Percentiles rank a stretch among this genome's conserved stretches.
Conservation (phyloP, 2,797 vertebrate genomes). For the Eulemur mongoz region DNA sequence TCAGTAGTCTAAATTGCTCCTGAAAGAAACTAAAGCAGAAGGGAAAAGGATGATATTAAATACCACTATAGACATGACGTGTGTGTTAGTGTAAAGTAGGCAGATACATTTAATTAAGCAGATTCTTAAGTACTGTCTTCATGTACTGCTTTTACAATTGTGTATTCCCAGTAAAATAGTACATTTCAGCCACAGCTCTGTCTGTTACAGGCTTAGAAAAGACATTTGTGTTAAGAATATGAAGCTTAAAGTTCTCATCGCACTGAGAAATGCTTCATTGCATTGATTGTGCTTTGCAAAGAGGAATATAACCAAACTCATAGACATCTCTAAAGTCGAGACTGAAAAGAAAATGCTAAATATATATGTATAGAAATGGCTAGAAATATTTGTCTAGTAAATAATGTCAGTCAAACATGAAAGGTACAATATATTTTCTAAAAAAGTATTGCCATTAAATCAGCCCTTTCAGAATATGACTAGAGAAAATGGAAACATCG, state of each 20-base stretch:
- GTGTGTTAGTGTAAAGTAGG: not conserved
- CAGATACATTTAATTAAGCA: not conserved
- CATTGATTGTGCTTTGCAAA: not conserved
- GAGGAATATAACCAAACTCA: not conserved
- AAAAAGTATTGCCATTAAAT: not conserved
- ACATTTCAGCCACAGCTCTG: not conserved
- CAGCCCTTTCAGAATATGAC: not conserved
- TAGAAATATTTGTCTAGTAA: constrained; percentile 12
- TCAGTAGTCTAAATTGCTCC: not conserved
- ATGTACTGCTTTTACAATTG: not conserved
- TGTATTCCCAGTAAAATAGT: not conserved
- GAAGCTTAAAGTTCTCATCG: not conserved
- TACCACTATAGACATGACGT: not conserved
- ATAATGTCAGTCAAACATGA: not conserved
- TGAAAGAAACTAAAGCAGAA: constrained; percentile 14
- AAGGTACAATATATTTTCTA: not conserved
- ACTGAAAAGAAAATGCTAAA: not conserved
- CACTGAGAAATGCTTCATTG: not conserved
- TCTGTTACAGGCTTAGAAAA: constrained; percentile 15
- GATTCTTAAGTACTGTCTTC: not conserved
- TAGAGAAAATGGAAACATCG: not conserved
- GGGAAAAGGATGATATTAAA: not conserved
- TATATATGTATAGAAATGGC: not conserved
- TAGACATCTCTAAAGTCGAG: constrained; percentile 6
- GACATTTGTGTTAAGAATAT: not conserved